Conservation (phyloP, 2,797 vertebrate species). For the Gadopsis bispinosus region DNA sequence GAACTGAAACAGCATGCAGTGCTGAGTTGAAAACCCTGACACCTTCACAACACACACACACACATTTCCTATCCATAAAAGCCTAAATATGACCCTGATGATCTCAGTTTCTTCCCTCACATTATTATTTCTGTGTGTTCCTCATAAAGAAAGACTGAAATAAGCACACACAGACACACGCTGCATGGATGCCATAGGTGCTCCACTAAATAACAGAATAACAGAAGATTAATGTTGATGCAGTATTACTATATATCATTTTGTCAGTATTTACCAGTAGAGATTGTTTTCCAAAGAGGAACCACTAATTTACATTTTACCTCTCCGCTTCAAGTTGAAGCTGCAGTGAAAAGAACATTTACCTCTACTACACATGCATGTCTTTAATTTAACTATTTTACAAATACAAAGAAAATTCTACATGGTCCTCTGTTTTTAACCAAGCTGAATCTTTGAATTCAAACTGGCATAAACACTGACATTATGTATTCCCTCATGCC, state of each 20-base stretch:
- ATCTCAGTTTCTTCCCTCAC: no score
- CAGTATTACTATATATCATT: not conserved
- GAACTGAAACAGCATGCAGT: slow-evolving; percentile 31
- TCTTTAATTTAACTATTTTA: not conserved
- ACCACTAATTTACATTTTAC: not conserved
- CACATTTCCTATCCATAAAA: not conserved
- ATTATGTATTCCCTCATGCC: not conserved
- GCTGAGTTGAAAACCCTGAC: slow-evolving; percentile 54
- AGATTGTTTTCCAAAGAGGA: slow-evolving; percentile 9
- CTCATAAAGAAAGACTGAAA: not conserved
- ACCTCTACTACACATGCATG: not conserved
- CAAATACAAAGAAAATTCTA: not conserved
- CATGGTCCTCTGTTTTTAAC: not conserved
- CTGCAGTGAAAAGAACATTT: not conserved
- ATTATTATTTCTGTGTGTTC: not conserved
- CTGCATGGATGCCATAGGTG: not conserved
- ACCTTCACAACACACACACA: slow-evolving; percentile 6
- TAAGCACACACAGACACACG: not conserved
- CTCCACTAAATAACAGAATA: not conserved
- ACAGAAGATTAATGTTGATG: slow-evolving; percentile 2
- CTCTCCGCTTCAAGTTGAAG: not conserved
- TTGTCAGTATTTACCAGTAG: slow-evolving; percentile 11
- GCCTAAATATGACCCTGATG: not conserved
- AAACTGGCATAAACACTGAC: not conserved
- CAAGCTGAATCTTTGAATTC: not conserved